phyloP scores from a whole-genome alignment of 2,113 vertebrate species.

The Elgaria multicarinata region DNA sequence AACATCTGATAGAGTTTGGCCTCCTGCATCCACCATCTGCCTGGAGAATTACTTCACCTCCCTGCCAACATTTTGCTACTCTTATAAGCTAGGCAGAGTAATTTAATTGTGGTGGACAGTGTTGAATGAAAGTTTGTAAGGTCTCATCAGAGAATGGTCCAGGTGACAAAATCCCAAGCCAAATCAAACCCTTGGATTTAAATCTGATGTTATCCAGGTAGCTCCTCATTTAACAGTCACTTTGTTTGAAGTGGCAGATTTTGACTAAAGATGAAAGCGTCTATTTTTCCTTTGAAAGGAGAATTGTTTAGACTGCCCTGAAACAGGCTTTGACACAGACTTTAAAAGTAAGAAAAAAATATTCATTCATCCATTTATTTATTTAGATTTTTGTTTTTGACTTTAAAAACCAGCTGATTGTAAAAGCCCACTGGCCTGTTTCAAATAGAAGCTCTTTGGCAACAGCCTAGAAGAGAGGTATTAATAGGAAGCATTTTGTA shows the following conservation, averaged over 20 bases:
- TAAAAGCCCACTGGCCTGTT: not conserved
- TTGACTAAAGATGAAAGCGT: not conserved
- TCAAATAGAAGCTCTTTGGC: not conserved
- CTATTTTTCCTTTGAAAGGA: not conserved
- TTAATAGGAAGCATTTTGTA: conserved; percentile 40
- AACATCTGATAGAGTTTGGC: not conserved
- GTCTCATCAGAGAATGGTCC: not conserved
- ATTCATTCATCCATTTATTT: not conserved
- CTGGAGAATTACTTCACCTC: not conserved
- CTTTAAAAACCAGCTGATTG: not conserved
- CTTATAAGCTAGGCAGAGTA: not conserved
- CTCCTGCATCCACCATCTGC: not conserved
- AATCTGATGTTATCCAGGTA: not conserved
- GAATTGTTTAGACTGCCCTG: not conserved
- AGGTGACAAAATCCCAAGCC: not conserved
- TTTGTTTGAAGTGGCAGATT: not conserved
- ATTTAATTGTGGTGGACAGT: not conserved
- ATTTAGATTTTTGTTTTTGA: not conserved
- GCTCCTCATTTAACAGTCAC: not conserved
- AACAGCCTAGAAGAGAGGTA: conserved; percentile 1
- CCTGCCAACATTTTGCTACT: not conserved
- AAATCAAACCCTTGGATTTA: not conserved
- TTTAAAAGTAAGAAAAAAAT: not conserved
- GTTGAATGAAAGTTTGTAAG: not conserved
- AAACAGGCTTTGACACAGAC: not conserved